Evolutionary conservation across 2,797 vertebrate genomes (phyloP).

Genomic region (Clarias pachynema): DNA sequence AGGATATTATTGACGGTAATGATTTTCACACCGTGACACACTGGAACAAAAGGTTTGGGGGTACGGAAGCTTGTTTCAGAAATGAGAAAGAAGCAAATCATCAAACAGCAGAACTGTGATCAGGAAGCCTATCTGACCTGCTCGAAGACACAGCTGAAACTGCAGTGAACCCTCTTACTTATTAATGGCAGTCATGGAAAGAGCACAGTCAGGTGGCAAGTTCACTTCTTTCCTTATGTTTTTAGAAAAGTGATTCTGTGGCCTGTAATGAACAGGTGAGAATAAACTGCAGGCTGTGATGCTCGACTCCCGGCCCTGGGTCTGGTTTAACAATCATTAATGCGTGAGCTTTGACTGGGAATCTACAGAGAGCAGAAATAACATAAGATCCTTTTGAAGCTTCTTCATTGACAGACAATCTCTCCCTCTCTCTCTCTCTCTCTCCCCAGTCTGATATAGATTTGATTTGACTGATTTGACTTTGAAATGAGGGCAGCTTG

Average conservation of each 20-base stretch:
- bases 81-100: background rate
- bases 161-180: background rate
- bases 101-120: background rate
- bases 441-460: background rate
- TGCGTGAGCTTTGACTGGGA: constrained; percentile 12
- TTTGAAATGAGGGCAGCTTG: constrained; percentile 31
- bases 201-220: too few species aligned
- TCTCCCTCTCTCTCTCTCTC: background rate
- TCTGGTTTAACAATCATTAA: constrained; percentile 27
- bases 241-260: background rate
- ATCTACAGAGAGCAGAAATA: constrained; percentile 12
- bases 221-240: background rate
- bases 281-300: background rate
- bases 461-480: constrained; percentile 27
- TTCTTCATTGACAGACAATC: constrained; percentile 31
- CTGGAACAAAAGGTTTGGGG: background rate
- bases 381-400: constrained; percentile 17
- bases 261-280: constrained; percentile 20
- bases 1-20: background rate
- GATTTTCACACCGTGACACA: background rate
- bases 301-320: constrained; percentile 5
- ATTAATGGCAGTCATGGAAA: background rate
- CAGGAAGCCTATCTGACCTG: background rate
- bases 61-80: background rate
- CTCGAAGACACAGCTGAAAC: background rate